These are phyloP conservation scores for Flexamia atlantica DNA, from an alignment of 2,888 invertebrate genomes.

Conservation along the genomic window DNA sequence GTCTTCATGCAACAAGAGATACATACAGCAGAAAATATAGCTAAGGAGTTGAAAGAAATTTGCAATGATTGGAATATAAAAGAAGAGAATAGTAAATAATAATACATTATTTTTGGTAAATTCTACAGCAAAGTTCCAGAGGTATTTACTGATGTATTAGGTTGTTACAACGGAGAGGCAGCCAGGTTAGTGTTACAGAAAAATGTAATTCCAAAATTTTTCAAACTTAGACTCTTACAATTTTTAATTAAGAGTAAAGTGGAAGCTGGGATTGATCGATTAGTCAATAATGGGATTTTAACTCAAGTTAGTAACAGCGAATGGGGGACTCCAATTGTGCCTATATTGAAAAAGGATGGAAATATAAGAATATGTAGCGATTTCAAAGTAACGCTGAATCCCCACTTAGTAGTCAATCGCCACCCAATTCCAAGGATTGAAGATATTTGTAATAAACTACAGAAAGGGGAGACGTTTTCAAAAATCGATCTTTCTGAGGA, in stretches of 20 bases:
- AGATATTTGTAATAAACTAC: constrained; percentile 68
- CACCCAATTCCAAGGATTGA: constrained; percentile 69
- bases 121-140: too few species aligned
- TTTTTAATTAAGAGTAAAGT: constrained; percentile 68
- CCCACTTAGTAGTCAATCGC: constrained; percentile 68
- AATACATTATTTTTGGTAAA: too few species aligned
- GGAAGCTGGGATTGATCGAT: constrained; percentile 67
- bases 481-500: constrained; percentile 73
- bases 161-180: too few species aligned
- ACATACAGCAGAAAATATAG: too few species aligned
- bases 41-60: too few species aligned
- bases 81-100: too few species aligned
- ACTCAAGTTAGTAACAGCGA: constrained; percentile 67
- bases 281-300: constrained; percentile 68
- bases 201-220: constrained; percentile 67
- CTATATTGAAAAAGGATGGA: constrained; percentile 72
- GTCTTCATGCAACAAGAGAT: too few species aligned
- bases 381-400: constrained; percentile 72
- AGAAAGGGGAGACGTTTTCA: constrained; percentile 72
- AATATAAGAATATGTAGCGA: constrained; percentile 72
- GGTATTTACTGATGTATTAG: too few species aligned
- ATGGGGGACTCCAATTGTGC: constrained; percentile 73
- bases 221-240: constrained; percentile 69
- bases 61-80: too few species aligned
- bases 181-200: constrained; percentile 51